phyloP scores from a whole-genome alignment of 2,113 vertebrate genomes.

The Rhipidura dahli region DNA sequence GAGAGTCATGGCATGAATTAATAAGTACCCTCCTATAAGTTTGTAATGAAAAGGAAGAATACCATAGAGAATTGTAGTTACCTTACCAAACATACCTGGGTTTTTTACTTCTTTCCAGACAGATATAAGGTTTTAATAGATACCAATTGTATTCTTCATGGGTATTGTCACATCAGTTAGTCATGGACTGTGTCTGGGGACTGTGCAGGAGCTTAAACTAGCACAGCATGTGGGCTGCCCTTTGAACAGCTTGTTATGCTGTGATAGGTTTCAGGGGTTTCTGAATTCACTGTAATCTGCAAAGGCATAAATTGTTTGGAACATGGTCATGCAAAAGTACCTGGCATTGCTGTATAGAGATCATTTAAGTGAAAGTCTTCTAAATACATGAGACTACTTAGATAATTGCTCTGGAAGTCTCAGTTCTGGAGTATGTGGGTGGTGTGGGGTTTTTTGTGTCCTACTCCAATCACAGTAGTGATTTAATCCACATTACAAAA shows the following conservation, averaged over 20 bases:
- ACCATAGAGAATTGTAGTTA: neutral
- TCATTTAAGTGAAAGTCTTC: neutral
- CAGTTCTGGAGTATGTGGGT: neutral
- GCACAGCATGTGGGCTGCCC: neutral
- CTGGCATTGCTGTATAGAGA: neutral
- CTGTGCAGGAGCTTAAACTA: neutral
- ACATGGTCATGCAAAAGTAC: neutral
- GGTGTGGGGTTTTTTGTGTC: neutral
- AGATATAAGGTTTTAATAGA: neutral
- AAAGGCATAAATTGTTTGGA: neutral
- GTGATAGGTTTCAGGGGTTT: neutral
- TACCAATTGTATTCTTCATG: neutral
- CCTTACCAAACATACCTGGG: neutral
- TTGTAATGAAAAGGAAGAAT: neutral
- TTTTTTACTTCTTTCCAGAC: neutral
- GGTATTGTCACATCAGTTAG: neutral
- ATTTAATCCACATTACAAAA: neutral
- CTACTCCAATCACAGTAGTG: fast-evolving
- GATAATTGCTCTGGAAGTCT: neutral
- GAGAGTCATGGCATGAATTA: neutral
- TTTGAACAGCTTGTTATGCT: neutral
- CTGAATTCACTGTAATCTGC: neutral
- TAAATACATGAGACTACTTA: neutral
- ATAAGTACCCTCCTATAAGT: neutral
- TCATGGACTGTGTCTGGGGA: neutral